Conservation (phyloP, 2,113 vertebrate species). For the Brachirus orientalis region DNA sequence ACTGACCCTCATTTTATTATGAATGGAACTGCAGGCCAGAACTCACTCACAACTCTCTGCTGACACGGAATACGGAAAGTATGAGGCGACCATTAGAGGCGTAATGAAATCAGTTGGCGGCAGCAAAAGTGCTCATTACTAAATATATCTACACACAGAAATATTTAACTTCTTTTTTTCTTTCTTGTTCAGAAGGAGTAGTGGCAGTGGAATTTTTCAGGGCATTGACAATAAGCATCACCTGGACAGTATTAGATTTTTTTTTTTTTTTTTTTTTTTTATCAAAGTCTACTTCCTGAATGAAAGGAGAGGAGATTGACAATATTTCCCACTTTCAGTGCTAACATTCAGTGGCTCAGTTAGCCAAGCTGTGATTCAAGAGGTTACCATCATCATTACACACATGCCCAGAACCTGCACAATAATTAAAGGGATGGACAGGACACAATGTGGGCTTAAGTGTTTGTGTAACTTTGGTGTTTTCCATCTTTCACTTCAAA, state of each 20-base stretch:
- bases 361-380: slow-evolving; percentile 1
- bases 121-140: slow-evolving; percentile 43
- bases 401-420: slow-evolving; percentile 58
- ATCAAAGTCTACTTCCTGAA: no score
- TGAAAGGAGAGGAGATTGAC: slow-evolving; percentile 10
- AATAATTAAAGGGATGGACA: slow-evolving; percentile 60
- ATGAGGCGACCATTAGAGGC: slow-evolving; percentile 12
- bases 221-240: slow-evolving; percentile 1
- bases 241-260: no score
- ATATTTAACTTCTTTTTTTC: slow-evolving; percentile 29
- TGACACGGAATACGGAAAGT: no score
- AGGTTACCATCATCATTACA: slow-evolving; percentile 61
- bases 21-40: no score
- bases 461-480: slow-evolving; percentile 8
- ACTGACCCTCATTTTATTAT: no score
- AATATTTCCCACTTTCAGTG: background rate
- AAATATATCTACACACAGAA: slow-evolving; percentile 27
- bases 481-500: slow-evolving; percentile 18
- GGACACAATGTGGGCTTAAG: slow-evolving; percentile 15
- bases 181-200: slow-evolving; percentile 32
- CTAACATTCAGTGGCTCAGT: slow-evolving; percentile 14
- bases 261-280: no score
- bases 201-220: slow-evolving; percentile 43
- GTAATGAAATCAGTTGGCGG: no score
- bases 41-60: no score